phyloP scores from a whole-genome alignment of 2,888 invertebrate genomes.

The Synergus itoensis region DNA sequence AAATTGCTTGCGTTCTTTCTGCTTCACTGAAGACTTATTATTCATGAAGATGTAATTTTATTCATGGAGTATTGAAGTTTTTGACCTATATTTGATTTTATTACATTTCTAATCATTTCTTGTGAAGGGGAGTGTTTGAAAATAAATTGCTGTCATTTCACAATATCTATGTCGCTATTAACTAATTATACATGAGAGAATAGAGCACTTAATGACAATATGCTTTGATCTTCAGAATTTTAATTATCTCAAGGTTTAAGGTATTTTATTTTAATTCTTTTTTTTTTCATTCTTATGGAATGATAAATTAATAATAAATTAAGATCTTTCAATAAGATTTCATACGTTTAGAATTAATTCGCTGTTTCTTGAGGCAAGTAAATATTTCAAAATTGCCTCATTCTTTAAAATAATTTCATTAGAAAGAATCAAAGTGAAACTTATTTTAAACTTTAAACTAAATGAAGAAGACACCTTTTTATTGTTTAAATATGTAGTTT shows the following conservation, averaged over 20 bases:
- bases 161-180: no score
- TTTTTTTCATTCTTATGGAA: neutral
- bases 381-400: conserved; percentile 29
- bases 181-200: neutral
- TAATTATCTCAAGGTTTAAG: neutral
- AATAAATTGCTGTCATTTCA: conserved; percentile 20
- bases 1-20: neutral
- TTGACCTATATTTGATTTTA: conserved; percentile 19
- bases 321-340: neutral
- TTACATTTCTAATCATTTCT: conserved; percentile 21
- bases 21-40: conserved; percentile 7
- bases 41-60: neutral
- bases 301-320: neutral
- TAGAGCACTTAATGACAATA: neutral
- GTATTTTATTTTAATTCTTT: neutral
- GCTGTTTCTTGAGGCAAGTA: neutral
- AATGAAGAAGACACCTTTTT: neutral
- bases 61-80: neutral
- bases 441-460: neutral
- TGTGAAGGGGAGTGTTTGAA: conserved; percentile 18
- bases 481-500: neutral
- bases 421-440: conserved; percentile 9
- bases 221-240: neutral
- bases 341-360: neutral
- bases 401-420: conserved; percentile 16